Evolutionary conservation across 1,140 invertebrate species (phyloP).

Genomic region (Drosophila sulfurigaster): DNA sequence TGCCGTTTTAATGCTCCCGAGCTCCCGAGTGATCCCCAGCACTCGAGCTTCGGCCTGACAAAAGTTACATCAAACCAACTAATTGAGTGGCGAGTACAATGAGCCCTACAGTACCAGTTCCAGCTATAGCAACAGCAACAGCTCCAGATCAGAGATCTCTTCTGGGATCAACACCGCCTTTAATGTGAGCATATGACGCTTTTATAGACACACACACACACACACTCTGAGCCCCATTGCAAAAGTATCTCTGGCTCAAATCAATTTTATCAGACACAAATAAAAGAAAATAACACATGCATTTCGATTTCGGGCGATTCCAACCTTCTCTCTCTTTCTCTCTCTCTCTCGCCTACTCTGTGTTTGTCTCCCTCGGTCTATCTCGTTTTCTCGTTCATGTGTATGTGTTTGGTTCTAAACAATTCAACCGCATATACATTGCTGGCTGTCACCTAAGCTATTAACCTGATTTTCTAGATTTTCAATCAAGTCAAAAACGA

Average conservation of each 20-base stretch:
- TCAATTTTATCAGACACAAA: slow-evolving; percentile 77
- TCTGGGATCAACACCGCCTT: slow-evolving; percentile 57
- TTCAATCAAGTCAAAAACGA: slow-evolving; percentile 82
- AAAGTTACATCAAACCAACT: slow-evolving; percentile 82
- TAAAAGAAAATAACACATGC: slow-evolving; percentile 31
- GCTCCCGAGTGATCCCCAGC: slow-evolving; percentile 24
- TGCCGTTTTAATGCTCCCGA: slow-evolving; percentile 5
- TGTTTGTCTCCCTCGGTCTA: neutral
- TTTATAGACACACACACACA: slow-evolving; percentile 35
- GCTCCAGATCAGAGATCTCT: slow-evolving; percentile 4
- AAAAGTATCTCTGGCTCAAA: slow-evolving; percentile 56
- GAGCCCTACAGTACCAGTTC: slow-evolving; percentile 55
- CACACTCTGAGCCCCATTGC: slow-evolving; percentile 16
- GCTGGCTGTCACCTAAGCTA: slow-evolving; percentile 83
- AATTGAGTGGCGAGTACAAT: slow-evolving; percentile 80
- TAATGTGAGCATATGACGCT: slow-evolving; percentile 75
- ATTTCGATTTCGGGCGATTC: slow-evolving; percentile 39
- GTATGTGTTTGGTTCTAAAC: slow-evolving; percentile 64
- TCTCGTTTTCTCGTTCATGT: slow-evolving; percentile 13
- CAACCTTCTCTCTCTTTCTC: neutral
- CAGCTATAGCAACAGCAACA: neutral
- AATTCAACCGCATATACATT: slow-evolving; percentile 79
- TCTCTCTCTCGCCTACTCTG: neutral
- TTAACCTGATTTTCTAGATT: slow-evolving; percentile 85
- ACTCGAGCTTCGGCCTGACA: slow-evolving; percentile 61